phyloP scores from a whole-genome alignment of 2,797 vertebrate genomes.

The Spea hammondii region DNA sequence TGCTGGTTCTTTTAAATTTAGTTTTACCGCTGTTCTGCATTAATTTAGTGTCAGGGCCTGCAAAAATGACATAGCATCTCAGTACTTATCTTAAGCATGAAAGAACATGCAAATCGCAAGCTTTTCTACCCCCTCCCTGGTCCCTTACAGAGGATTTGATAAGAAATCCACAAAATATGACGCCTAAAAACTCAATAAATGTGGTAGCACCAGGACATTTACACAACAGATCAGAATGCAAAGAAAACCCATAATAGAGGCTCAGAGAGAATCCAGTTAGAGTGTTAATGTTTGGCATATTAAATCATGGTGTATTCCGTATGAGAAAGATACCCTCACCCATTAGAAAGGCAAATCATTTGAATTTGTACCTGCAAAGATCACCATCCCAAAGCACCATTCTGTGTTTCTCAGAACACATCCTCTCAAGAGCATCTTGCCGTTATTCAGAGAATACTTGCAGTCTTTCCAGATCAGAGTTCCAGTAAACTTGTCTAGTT shows the following conservation, averaged over 20 bases:
- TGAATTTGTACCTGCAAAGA: slow-evolving; percentile 73
- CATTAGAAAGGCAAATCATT: not conserved
- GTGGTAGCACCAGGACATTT: no score
- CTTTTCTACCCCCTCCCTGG: no score
- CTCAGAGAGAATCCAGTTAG: not conserved
- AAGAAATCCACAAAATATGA: no score
- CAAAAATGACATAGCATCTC: slow-evolving; percentile 6
- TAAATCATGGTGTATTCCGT: not conserved
- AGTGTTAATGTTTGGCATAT: not conserved
- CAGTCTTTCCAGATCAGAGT: slow-evolving; percentile 74
- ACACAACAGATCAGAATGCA: no score
- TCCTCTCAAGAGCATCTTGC: slow-evolving; percentile 77
- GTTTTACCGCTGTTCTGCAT: slow-evolving; percentile 87
- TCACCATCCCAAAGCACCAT: slow-evolving; percentile 83
- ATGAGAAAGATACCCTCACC: not conserved
- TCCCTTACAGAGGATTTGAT: no score
- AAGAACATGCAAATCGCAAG: no score
- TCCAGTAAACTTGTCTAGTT: slow-evolving; percentile 77
- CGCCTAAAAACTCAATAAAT: no score
- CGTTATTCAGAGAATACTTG: slow-evolving; percentile 75
- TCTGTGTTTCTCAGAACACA: slow-evolving; percentile 81
- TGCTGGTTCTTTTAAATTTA: slow-evolving; percentile 83
- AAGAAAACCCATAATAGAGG: no score
- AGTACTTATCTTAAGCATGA: no score
- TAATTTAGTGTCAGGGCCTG: slow-evolving; percentile 82